Percentiles rank a stretch among this genome's conserved stretches.
Conservation (phyloP, 1,140 invertebrate genomes). For the Elysia chlorotica region DNA sequence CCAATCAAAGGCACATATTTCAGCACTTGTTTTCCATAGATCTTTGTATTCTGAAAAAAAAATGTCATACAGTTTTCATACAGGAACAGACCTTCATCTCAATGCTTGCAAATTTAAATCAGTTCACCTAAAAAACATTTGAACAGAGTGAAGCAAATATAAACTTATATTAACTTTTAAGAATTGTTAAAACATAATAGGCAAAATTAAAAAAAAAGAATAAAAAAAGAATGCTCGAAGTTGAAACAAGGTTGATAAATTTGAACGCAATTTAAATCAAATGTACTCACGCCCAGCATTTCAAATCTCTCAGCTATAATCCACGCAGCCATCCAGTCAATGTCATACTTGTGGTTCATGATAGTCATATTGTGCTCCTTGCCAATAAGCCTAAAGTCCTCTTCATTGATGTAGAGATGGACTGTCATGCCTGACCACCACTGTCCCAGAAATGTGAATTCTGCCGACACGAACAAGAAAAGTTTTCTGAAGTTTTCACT, state of each 20-base stretch:
- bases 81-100: background rate
- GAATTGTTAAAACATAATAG: background rate
- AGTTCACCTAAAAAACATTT: background rate
- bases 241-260: background rate
- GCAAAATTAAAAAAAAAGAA: background rate
- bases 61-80: background rate
- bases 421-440: conserved; percentile 87
- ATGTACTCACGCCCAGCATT: conserved; percentile 53
- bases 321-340: conserved; percentile 76
- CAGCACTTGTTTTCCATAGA: conserved; percentile 91
- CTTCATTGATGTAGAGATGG: conserved; percentile 78
- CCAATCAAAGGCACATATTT: conserved; percentile 91
- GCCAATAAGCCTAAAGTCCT: conserved; percentile 79
- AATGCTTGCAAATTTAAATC: background rate
- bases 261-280: background rate
- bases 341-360: conserved; percentile 95
- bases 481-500: background rate
- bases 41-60: conserved; percentile 84
- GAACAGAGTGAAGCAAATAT: no score
- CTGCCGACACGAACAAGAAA: conserved; percentile 66
- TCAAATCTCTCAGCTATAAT: conserved; percentile 54
- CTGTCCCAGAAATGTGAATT: conserved; percentile 88
- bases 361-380: conserved; percentile 87
- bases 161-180: background rate
- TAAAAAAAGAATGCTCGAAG: background rate